Conservation (phyloP, 2,797 vertebrate genomes). For the Steatocranus sp. region DNA sequence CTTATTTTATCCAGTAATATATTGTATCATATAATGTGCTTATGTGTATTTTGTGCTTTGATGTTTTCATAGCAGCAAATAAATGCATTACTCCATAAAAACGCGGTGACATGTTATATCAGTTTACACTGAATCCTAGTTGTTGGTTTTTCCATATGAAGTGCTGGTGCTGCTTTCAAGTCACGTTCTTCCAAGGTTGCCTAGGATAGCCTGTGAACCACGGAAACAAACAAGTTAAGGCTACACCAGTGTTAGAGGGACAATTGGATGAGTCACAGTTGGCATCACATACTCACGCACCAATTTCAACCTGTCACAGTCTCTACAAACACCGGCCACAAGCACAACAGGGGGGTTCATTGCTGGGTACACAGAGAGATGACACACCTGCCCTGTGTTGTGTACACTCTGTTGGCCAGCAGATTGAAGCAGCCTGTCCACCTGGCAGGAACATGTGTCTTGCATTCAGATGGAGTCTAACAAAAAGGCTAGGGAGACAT, state of each 20-base stretch:
- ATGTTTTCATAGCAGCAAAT: not conserved
- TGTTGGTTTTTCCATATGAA: not conserved
- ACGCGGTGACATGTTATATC: not conserved
- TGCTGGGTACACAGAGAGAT: not conserved
- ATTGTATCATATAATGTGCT: not conserved
- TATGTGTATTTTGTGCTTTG: not conserved
- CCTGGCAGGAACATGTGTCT: not conserved
- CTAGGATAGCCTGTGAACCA: not conserved
- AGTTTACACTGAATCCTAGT: not conserved
- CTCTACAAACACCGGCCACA: not conserved
- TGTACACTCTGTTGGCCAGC: not conserved
- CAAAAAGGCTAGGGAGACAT: not conserved
- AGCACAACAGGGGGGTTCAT: constrained; percentile 4
- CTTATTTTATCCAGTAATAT: not conserved
- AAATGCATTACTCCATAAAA: not conserved
- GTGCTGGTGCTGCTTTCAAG: not conserved
- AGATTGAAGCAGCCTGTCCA: not conserved
- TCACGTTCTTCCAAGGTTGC: not conserved
- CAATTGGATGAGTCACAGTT: constrained; percentile 23
- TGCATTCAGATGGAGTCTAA: not conserved
- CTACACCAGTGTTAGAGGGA: not conserved
- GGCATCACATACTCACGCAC: not conserved
- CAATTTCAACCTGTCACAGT: constrained; percentile 25
- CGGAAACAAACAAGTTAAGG: not conserved
- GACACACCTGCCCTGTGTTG: constrained; percentile 31